Percentiles rank a stretch among this genome's conserved stretches.
These are phyloP conservation scores for Eubasilissa regina DNA, from an alignment of 1,140 invertebrate genomes.

Conservation along the genomic window DNA sequence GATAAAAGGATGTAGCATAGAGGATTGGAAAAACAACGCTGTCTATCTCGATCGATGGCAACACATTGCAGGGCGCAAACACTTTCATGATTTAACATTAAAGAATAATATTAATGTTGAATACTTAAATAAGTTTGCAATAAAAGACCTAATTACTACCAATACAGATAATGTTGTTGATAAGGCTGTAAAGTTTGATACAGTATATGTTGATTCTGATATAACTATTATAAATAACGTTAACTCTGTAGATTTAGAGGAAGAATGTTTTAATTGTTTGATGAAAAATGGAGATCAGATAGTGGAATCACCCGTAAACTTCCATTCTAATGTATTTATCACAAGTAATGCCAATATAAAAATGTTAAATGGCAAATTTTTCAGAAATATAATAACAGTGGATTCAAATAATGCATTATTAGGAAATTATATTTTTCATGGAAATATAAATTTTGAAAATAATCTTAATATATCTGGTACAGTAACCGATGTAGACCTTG, in stretches of 20 bases:
- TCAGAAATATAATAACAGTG: conserved; percentile 40
- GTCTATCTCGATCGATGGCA: conserved; percentile 47
- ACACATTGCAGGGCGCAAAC: conserved; percentile 44
- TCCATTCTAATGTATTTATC: conserved; percentile 52
- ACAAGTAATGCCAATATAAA: conserved; percentile 42
- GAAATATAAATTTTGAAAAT: conserved; percentile 38
- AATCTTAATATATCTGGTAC: conserved; percentile 40
- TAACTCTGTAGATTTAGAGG: conserved; percentile 42
- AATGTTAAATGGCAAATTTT: conserved; percentile 34
- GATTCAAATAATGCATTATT: conserved; percentile 43
- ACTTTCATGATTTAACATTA: conserved; percentile 50
- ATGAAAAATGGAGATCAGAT: conserved; percentile 48
- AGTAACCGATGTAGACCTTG: conserved; percentile 46
- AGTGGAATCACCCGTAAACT: conserved; percentile 47
- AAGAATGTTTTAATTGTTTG: conserved; percentile 48
- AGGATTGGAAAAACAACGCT: conserved; percentile 52
- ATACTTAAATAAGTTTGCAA: conserved; percentile 40
- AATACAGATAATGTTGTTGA: conserved; percentile 28
- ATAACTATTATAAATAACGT: conserved; percentile 28
- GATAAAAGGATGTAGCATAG: conserved; percentile 44
- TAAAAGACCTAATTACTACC: conserved; percentile 35
- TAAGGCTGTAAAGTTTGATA: conserved; percentile 35
- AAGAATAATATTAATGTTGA: conserved; percentile 41
- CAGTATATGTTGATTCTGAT: conserved; percentile 24
- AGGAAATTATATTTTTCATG: conserved; percentile 50